Evolutionary conservation across 2,888 invertebrate genomes (phyloP).

Genomic region (Podotricha telesiphe): DNA sequence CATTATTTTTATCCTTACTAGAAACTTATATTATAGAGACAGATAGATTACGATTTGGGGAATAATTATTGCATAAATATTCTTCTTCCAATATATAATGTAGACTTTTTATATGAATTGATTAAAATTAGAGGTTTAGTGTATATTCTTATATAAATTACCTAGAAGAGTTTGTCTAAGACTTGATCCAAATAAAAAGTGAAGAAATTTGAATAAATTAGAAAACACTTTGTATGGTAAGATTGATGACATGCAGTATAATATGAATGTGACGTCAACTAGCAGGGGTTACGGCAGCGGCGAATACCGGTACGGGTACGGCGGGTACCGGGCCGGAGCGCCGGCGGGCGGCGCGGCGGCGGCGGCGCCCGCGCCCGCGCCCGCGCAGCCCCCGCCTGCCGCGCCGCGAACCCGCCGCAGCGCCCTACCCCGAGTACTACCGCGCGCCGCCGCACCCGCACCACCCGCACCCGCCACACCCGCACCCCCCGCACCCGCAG

Average conservation of each 20-base stretch:
- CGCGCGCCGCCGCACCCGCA: conserved; percentile 69
- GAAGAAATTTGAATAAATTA: too few species aligned
- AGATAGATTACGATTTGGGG: too few species aligned
- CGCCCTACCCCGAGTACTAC: conserved; percentile 73
- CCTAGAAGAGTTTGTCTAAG: too few species aligned
- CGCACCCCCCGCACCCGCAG: conserved; percentile 54
- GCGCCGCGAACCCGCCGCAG: conserved; percentile 53
- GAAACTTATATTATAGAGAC: too few species aligned
- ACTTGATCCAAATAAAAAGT: too few species aligned
- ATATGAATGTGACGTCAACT: neutral
- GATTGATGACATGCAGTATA: neutral
- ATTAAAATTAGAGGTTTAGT: too few species aligned
- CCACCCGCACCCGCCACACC: conserved; percentile 56
- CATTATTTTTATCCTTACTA: too few species aligned
- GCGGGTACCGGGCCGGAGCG: conserved; percentile 69
- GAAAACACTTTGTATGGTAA: too few species aligned
- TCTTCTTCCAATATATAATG: too few species aligned
- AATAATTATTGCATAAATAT: too few species aligned
- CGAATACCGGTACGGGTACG: conserved; percentile 63
- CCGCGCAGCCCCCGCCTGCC: conserved; percentile 57
- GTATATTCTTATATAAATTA: too few species aligned
- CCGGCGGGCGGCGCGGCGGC: conserved; percentile 56
- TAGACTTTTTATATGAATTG: too few species aligned
- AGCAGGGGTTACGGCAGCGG: conserved; percentile 66
- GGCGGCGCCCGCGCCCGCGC: conserved; percentile 56